phyloP scores from a whole-genome alignment of 2,113 vertebrate genomes.

The Labrus mixtus region DNA sequence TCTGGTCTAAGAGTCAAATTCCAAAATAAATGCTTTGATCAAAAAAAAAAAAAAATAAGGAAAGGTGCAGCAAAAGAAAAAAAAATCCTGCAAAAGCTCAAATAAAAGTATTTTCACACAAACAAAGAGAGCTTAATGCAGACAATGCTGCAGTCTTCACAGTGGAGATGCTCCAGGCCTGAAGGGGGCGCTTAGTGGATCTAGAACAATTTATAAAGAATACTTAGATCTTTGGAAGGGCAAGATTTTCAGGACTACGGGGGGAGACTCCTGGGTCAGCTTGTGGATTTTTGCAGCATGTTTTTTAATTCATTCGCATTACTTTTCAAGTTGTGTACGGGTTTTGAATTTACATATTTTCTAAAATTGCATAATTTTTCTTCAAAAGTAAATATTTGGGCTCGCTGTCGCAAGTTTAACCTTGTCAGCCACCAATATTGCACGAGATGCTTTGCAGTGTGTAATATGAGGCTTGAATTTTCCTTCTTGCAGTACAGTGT shows the following conservation, averaged over 20 bases:
- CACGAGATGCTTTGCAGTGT: conserved; percentile 8
- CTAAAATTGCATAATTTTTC: background rate
- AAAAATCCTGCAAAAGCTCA: background rate
- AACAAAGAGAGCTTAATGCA: background rate
- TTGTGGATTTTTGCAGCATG: background rate
- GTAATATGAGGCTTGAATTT: background rate
- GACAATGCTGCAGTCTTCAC: background rate
- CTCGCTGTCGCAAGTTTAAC: background rate
- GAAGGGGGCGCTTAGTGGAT: background rate
- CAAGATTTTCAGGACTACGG: background rate
- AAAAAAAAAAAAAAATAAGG: no score
- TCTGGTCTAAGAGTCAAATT: no score
- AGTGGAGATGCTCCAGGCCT: background rate
- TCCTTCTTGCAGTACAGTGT: conserved; percentile 8
- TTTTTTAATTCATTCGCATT: no score
- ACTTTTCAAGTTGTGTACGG: background rate
- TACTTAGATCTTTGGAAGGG: background rate
- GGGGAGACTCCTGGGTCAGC: background rate
- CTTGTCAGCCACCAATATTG: background rate
- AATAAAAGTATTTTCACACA: background rate
- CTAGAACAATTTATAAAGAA: background rate
- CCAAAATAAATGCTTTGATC: no score
- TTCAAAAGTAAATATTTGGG: background rate
- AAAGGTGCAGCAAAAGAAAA: no score
- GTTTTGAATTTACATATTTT: background rate